phyloP scores from a whole-genome alignment of 2,113 vertebrate genomes.

The Cebus imitator region DNA sequence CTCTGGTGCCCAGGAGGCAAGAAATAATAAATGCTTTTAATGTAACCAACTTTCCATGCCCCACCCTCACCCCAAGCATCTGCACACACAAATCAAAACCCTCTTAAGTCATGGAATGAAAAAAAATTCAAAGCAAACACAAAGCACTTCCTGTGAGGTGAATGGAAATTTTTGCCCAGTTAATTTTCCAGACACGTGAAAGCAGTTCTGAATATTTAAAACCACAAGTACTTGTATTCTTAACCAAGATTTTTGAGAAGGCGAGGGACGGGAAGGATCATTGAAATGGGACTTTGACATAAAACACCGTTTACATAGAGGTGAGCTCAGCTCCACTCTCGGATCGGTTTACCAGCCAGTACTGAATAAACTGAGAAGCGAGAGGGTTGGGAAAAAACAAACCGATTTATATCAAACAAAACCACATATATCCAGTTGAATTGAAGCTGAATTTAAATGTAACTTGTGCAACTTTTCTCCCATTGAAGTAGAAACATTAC shows the following conservation, averaged over 20 bases:
- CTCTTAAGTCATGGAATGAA: slow-evolving; percentile 76
- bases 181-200: slow-evolving; percentile 63
- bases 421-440: background rate
- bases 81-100: slow-evolving; percentile 75
- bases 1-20: background rate
- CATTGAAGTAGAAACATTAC: background rate
- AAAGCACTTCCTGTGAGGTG: slow-evolving; percentile 64
- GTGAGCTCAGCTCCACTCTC: background rate
- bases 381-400: background rate
- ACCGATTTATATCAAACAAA: background rate
- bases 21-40: slow-evolving; percentile 57
- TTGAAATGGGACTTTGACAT: background rate
- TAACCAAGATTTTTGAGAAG: slow-evolving; percentile 55
- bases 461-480: background rate
- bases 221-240: slow-evolving; percentile 47
- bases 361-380: background rate
- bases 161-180: slow-evolving; percentile 72
- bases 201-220: slow-evolving; percentile 65
- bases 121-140: slow-evolving; percentile 48
- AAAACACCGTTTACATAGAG: background rate
- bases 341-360: background rate
- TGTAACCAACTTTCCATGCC: slow-evolving; percentile 70
- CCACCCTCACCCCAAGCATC: slow-evolving; percentile 48
- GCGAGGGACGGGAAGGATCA: background rate
- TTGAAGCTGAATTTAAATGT: background rate